Base-by-base conservation (phyloP, 2,113 vertebrate genomes). In the Clarias gariepinus region DNA sequence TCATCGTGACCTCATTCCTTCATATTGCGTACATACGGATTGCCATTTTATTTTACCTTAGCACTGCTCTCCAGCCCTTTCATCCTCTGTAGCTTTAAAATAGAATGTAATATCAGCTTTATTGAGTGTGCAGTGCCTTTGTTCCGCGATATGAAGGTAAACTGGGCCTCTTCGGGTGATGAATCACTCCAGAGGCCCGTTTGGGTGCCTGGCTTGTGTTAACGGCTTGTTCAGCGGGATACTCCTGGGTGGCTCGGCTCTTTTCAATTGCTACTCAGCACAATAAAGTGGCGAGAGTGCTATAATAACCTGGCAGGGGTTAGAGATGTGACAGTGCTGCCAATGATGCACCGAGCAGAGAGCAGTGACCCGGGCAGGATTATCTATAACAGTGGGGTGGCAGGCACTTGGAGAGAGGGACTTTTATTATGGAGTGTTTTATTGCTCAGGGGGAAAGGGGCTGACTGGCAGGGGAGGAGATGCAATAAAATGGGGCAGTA, bases 361-460 rank as follows among this genome's bases (percentile, higher is more conserved):
- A 84, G 91, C 87, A 61, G 55, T 91, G 92, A 93, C 93, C 93
- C 87, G 89, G 90, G 90, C 90, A 90, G 93, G 94, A 94, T 95
- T 94, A 94, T 94, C 92, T 92, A 87, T 91, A 89, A 93, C 89
- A 88, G 91, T 91, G 91, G 91, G 92, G 91, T 89, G 91, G 90
- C 91, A 93, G 92, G 90, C 89, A 91, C 92, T 91, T 87, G 89
- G 90, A 93, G 92, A 89, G 89, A 73, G 89, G 84, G 89, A 89
- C 92, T 94, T 95, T 94, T 94, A 94, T 94, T 95, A 93, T 94
- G 93, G 92, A 93, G 93, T 94, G 93, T 94, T 95, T 95, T 94
- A 94, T 93, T 94, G 93, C 92, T 92, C 93, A 91, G 87, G 90
- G 90, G 90, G 93, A 93, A 92, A 92, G 90, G 93, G 92, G 92